Evolutionary conservation across 2,113 vertebrate genomes (phyloP).

Genomic region (Tympanuchus pallidicinctus): DNA sequence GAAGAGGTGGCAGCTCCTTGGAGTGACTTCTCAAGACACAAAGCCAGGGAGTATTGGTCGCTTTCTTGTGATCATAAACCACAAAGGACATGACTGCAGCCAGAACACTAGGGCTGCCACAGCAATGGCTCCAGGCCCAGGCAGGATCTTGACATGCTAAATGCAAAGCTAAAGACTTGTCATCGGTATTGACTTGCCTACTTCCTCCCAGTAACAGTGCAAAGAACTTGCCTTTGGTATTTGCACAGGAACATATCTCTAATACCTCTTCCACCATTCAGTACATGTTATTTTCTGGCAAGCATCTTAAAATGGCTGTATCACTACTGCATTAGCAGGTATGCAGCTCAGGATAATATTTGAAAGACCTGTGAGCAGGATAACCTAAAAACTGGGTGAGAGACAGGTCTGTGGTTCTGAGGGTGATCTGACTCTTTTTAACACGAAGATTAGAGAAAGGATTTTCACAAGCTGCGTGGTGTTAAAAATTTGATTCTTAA

Average conservation of each 20-base stretch:
- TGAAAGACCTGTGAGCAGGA: neutral
- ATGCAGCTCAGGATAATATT: neutral
- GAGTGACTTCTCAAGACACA: neutral
- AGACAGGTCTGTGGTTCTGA: neutral
- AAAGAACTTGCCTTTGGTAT: neutral
- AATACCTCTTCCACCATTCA: neutral
- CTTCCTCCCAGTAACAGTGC: neutral
- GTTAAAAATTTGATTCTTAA: neutral
- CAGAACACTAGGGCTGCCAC: neutral
- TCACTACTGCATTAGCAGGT: neutral
- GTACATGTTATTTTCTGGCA: fast-evolving
- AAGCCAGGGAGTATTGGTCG: neutral
- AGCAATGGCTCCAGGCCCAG: neutral
- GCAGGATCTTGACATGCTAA: neutral
- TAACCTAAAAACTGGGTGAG: neutral
- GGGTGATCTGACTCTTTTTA: neutral
- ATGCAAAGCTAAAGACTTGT: neutral
- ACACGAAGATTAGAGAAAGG: neutral
- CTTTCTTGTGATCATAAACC: neutral
- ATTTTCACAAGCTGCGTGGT: neutral
- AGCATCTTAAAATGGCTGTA: neutral
- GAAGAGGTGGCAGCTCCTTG: neutral
- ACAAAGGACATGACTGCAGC: fast-evolving
- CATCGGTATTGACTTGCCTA: neutral
- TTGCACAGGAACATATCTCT: neutral